Conservation (phyloP, 1,140 invertebrate genomes). For the Diprion similis region DNA sequence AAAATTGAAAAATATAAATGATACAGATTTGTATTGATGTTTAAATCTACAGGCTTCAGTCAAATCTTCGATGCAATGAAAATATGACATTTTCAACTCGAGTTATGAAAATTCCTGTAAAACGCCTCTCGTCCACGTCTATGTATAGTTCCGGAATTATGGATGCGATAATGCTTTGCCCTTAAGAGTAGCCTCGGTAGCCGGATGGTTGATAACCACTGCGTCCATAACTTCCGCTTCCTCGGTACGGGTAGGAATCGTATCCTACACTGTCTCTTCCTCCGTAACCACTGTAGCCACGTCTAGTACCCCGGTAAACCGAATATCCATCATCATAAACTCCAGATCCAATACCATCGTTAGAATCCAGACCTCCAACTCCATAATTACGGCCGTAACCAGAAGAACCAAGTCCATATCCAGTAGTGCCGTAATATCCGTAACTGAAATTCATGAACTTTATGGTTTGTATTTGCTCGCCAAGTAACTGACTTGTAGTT, state of each 20-base stretch:
- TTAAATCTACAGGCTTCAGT: too few species aligned
- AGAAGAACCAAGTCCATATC: conserved; percentile 17
- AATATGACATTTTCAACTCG: too few species aligned
- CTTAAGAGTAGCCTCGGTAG: conserved; percentile 42
- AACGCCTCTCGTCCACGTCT: too few species aligned
- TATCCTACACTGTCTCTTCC: conserved; percentile 13
- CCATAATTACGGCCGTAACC: conserved; percentile 19
- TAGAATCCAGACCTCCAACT: conserved; percentile 27
- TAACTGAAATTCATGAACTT: conserved; percentile 26
- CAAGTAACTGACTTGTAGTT: not conserved
- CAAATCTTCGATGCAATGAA: too few species aligned
- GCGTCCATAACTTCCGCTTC: conserved; percentile 28
- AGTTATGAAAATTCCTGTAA: too few species aligned
- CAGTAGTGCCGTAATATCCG: conserved; percentile 21
- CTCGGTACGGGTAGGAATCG: conserved; percentile 32
- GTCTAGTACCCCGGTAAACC: conserved; percentile 22
- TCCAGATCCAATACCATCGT: conserved; percentile 23
- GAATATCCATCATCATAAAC: conserved; percentile 16
- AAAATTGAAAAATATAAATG: too few species aligned
- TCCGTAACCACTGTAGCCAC: conserved; percentile 21
- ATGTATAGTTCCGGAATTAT: too few species aligned
- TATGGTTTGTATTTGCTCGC: not conserved
- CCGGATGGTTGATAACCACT: conserved; percentile 35
- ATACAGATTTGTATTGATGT: too few species aligned
- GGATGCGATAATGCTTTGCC: not conserved